Evolutionary conservation across 2,888 invertebrate species (phyloP).

Genomic region (Chymomyza fuscimana): DNA sequence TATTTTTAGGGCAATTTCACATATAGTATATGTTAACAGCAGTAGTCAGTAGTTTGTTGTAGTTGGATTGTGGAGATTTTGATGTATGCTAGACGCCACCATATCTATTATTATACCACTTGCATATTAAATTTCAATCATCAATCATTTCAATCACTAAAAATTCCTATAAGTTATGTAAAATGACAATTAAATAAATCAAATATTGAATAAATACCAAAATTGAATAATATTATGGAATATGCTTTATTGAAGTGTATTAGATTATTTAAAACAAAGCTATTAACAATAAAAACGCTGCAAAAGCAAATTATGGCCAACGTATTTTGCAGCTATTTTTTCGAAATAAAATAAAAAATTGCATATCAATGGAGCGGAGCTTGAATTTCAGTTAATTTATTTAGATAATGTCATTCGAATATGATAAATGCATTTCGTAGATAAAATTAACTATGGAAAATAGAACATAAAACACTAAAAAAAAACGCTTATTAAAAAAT

Average conservation of each 20-base stretch:
- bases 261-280: constrained; percentile 27
- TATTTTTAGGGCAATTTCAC: too few species aligned
- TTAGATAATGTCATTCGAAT: neutral
- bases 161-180: too few species aligned
- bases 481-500: neutral
- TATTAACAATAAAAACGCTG: constrained; percentile 8
- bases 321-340: neutral
- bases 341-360: neutral
- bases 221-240: constrained; percentile 10
- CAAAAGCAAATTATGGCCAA: neutral
- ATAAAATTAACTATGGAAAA: neutral
- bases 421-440: constrained; percentile 4
- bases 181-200: too few species aligned
- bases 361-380: neutral
- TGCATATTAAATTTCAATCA: too few species aligned
- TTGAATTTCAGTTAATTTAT: constrained; percentile 8
- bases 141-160: too few species aligned
- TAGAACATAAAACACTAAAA: neutral
- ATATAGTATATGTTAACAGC: too few species aligned
- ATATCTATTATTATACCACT: too few species aligned
- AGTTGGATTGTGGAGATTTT: too few species aligned
- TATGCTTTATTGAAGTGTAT: constrained; percentile 3
- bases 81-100: too few species aligned
- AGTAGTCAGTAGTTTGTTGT: too few species aligned
- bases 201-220: neutral